Evolutionary conservation across 2,888 invertebrate species (phyloP).

Genomic region (Endotricha flammealis): DNA sequence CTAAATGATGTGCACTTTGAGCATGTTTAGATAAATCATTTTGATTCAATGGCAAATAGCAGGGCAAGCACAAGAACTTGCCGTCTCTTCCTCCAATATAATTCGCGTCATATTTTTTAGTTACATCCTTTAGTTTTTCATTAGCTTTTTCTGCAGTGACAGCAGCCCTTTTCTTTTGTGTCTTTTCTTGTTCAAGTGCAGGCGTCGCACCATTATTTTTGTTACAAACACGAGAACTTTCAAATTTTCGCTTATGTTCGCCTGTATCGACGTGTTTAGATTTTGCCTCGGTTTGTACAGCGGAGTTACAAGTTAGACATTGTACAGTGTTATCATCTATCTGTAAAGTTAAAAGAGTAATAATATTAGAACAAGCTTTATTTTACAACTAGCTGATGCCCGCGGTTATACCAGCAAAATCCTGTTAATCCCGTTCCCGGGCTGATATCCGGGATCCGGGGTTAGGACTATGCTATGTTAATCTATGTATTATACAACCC

Average conservation of each 20-base stretch:
- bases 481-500: too few species aligned
- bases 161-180: neutral
- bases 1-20: conserved; percentile 25
- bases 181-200: neutral
- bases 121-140: neutral
- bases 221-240: conserved; percentile 13
- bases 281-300: conserved; percentile 21
- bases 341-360: conserved; percentile 25
- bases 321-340: conserved; percentile 39
- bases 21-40: conserved; percentile 16
- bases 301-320: conserved; percentile 41
- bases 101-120: conserved; percentile 3
- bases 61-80: conserved; percentile 28
- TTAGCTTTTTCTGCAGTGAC: neutral
- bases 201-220: neutral
- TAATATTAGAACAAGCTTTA: too few species aligned
- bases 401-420: too few species aligned
- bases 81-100: conserved; percentile 19
- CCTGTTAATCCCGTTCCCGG: too few species aligned
- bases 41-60: conserved; percentile 24
- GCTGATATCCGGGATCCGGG: too few species aligned
- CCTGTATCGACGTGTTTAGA: conserved; percentile 22
- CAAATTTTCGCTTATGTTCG: conserved; percentile 24
- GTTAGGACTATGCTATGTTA: too few species aligned
- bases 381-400: too few species aligned